Conservation (phyloP, 2,888 invertebrate genomes). For the Cataglyphis rosenhaueri region DNA sequence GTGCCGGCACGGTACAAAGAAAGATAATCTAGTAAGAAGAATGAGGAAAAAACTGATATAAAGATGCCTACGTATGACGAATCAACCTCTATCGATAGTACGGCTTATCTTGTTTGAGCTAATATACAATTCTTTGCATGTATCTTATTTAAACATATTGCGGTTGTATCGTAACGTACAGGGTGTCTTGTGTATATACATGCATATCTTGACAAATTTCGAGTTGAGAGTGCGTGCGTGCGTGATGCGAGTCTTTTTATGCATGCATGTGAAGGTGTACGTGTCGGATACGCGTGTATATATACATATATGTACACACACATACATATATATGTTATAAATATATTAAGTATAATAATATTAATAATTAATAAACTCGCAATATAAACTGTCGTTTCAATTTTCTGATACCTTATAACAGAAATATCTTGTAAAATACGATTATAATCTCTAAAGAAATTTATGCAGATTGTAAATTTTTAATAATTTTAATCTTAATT, state of each 20-base stretch:
- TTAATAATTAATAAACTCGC: conserved; percentile 81
- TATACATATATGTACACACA: conserved; percentile 68
- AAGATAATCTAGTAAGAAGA: conserved; percentile 49
- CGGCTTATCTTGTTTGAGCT: conserved; percentile 41
- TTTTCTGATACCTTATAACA: conserved; percentile 4
- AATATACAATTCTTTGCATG: conserved; percentile 63
- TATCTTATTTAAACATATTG: conserved; percentile 68
- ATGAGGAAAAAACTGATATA: neutral
- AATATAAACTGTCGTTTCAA: conserved; percentile 72
- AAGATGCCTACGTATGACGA: conserved; percentile 16
- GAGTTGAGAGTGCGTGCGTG: neutral
- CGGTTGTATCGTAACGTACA: conserved; percentile 69
- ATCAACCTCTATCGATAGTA: conserved; percentile 28
- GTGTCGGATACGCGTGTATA: conserved; percentile 68
- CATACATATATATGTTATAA: conserved; percentile 76
- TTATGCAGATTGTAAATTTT: neutral
- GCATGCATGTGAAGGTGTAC: neutral
- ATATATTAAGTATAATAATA: conserved; percentile 79
- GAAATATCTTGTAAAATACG: neutral
- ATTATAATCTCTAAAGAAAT: neutral
- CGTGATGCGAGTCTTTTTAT: neutral
- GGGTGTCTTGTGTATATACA: conserved; percentile 76
- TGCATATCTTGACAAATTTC: conserved; percentile 57
- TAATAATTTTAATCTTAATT: neutral
- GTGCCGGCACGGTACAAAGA: conserved; percentile 29